Evolutionary conservation across 1,140 invertebrate species (phyloP), one percentile per base, ranked within the genome.

Genomic region (Tetramorium simillimum): DNA sequence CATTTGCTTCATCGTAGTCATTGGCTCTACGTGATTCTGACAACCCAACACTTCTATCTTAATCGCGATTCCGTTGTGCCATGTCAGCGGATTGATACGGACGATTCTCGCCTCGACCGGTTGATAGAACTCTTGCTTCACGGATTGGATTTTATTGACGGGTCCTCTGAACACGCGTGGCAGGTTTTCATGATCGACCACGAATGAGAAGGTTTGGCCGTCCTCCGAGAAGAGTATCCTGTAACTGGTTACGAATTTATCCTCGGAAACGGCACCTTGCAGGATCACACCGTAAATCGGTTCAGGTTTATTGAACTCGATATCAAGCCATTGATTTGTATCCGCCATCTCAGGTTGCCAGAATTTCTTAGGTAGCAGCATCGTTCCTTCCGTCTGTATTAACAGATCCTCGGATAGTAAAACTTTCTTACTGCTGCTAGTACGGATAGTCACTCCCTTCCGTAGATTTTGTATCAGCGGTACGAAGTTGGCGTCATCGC

Each of bases 11-110:
- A 40, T 63, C 4, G 7, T 73, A 4, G 53, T 16, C 1, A 75
- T 87, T 18, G 88, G 81, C 1, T 86, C 88, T 2, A 87, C 51
- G 43, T 94, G 86, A 67, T 95, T 92, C 1, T 95, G 93, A 92
- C 98, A 99, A 51, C 98, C 97, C 43, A 98, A 95, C 1, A 98
- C 90, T 91, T 98, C 98, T 28, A 98, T 93, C 72, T 97, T 95
- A 84, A 98, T 94, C 0, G 97, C 96, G 58, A 98, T 97, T 10
- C 96, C 96, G 4, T 96, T 96, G 90, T 98, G 96, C 98, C 98
- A 99, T 3, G 97, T 97, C 3, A 97, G 92, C 0, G 98, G 98
- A 77, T 96, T 95, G 46, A 98, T 95, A 67, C 97, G 95, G 1
- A 98, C 86, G 40, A 97, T 96, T 87, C 96, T 96, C 0, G 98